phyloP scores from a whole-genome alignment of 2,888 invertebrate species.

The Nomada goodeniana region DNA sequence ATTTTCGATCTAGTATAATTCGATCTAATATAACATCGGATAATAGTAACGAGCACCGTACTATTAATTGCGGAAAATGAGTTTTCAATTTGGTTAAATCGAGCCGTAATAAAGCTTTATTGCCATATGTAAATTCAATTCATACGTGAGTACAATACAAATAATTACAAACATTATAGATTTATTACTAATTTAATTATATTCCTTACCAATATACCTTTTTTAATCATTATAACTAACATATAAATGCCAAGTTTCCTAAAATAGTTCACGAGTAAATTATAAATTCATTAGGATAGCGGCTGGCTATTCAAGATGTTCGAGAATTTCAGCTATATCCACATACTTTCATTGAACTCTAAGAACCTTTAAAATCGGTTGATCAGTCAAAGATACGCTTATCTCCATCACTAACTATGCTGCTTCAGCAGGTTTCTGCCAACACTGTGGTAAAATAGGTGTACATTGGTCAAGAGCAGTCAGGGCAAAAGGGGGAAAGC shows the following conservation, averaged over 20 bases:
- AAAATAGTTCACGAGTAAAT: neutral
- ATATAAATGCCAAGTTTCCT: neutral
- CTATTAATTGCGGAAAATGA: neutral
- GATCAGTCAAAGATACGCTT: conserved; percentile 10
- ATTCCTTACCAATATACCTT: neutral
- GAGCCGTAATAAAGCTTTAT: neutral
- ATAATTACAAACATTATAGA: neutral
- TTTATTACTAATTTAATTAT: neutral
- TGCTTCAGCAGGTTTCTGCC: conserved; percentile 34
- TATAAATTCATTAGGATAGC: no score
- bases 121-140: neutral
- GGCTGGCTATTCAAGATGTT: neutral
- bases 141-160: no score
- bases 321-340: neutral
- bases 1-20: no score
- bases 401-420: conserved; percentile 23
- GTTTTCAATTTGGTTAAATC: neutral
- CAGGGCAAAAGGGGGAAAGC: conserved; percentile 45
- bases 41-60: neutral
- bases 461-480: conserved; percentile 41
- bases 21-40: no score
- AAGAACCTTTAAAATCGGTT: conserved; percentile 21
- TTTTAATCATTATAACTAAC: neutral
- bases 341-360: neutral
- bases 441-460: conserved; percentile 27